A percentile compares a stretch with the other conserved stretches of the same genome.
These are phyloP conservation scores for Zaprionus davidi DNA, from an alignment of 1,140 invertebrate genomes.

Conservation along the genomic window DNA sequence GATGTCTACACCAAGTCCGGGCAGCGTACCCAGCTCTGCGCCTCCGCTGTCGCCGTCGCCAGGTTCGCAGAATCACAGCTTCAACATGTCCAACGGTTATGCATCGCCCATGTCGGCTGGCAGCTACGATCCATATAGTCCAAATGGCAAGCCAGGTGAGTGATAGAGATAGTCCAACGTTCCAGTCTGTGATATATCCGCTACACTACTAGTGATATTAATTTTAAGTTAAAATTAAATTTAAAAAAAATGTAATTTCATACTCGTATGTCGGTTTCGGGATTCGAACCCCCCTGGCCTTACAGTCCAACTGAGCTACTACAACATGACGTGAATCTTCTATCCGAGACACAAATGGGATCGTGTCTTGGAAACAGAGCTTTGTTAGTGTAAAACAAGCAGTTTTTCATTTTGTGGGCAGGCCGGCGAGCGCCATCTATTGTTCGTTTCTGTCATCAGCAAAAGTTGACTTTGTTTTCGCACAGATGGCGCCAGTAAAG, in stretches of 20 bases:
- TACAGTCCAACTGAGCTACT: too few relatives aligned
- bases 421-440: constrained; percentile 19
- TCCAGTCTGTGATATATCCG: too few relatives aligned
- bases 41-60: constrained; percentile 87
- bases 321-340: too few relatives aligned
- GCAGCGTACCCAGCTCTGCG: constrained; percentile 86
- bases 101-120: constrained; percentile 92
- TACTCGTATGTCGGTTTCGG: too few relatives aligned
- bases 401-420: too few relatives aligned
- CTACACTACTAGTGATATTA: too few relatives aligned
- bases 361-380: too few relatives aligned
- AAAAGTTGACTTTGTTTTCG: not conserved
- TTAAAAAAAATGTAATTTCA: too few relatives aligned
- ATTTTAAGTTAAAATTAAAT: too few relatives aligned
- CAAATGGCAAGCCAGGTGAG: constrained; percentile 93
- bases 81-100: constrained; percentile 90
- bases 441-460: constrained; percentile 6
- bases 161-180: constrained; percentile 37
- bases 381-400: too few relatives aligned
- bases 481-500: constrained; percentile 33
- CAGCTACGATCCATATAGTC: constrained; percentile 94
- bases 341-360: too few relatives aligned
- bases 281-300: too few relatives aligned
- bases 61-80: constrained; percentile 85
- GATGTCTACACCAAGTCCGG: constrained; percentile 86